Conservation (phyloP, 2,888 invertebrate genomes). For the Cotesia congregata region DNA sequence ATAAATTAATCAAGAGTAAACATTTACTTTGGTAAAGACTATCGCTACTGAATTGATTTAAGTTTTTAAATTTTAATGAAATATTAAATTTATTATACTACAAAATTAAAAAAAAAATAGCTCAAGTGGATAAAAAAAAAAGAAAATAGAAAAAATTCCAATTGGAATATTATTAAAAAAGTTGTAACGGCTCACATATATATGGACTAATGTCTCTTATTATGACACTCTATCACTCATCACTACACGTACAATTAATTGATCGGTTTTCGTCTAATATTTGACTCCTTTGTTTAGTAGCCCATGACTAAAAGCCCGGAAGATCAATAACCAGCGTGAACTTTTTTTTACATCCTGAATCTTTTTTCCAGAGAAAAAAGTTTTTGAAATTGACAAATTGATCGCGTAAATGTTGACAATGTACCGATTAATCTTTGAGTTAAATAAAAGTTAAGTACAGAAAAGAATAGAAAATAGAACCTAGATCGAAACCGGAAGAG, state of each 20-base stretch:
- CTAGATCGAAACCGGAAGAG: neutral
- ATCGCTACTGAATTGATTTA: neutral
- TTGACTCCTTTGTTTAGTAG: neutral
- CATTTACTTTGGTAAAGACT: neutral
- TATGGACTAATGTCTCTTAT: no score
- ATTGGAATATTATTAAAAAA: no score
- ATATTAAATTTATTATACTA: neutral
- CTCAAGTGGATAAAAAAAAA: no score
- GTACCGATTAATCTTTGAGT: neutral
- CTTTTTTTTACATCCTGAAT: neutral
- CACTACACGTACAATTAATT: neutral
- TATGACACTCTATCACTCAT: no score
- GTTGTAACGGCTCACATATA: no score
- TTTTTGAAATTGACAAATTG: neutral
- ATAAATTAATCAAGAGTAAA: neutral
- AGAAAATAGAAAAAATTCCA: no score
- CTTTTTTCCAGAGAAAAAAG: neutral
- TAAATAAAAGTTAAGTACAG: no score
- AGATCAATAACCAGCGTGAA: neutral
- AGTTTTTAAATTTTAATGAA: neutral
- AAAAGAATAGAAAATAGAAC: neutral
- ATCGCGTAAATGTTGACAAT: neutral
- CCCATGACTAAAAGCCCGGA: neutral
- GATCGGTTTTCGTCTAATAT: neutral
- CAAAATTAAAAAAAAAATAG: no score